Percentiles rank a stretch among this genome's conserved stretches.
phyloP scores from a whole-genome alignment of 1,140 invertebrate genomes.

The Conopomorpha cramerella region DNA sequence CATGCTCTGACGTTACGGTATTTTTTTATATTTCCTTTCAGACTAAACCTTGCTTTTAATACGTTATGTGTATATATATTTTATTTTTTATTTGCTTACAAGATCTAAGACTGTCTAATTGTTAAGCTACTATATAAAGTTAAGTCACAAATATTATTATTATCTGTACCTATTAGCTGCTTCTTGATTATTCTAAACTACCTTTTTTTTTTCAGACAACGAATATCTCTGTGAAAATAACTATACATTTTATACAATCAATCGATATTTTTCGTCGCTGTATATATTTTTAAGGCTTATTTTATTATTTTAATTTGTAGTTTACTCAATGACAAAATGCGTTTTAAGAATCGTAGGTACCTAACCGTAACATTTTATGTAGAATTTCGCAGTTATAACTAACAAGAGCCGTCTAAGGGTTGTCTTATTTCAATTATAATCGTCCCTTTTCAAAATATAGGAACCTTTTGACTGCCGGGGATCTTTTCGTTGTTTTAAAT shows the following conservation, averaged over 20 bases:
- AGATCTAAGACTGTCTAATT: constrained; percentile 54
- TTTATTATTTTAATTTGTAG: constrained; percentile 8
- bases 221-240: constrained; percentile 40
- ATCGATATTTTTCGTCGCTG: background rate
- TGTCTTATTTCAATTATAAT: too few relatives aligned
- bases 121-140: constrained; percentile 49
- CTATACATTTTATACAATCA: constrained; percentile 10
- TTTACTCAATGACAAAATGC: too few relatives aligned
- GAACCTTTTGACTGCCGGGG: too few relatives aligned
- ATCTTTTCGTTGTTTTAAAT: too few relatives aligned
- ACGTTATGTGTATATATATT: constrained; percentile 22
- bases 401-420: too few relatives aligned
- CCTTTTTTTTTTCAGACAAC: constrained; percentile 40
- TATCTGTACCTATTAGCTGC: background rate
- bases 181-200: constrained; percentile 27
- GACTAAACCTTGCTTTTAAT: too few relatives aligned
- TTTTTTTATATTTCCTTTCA: too few relatives aligned
- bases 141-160: constrained; percentile 43
- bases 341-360: too few relatives aligned
- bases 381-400: too few relatives aligned
- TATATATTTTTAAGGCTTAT: constrained; percentile 11
- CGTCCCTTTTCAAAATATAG: too few relatives aligned
- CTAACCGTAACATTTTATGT: too few relatives aligned
- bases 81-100: constrained; percentile 20
- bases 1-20: too few relatives aligned